These are phyloP conservation scores for Cyphomyrus discorhynchus DNA, from an alignment of 2,113 vertebrate species.

Conservation along the genomic window DNA sequence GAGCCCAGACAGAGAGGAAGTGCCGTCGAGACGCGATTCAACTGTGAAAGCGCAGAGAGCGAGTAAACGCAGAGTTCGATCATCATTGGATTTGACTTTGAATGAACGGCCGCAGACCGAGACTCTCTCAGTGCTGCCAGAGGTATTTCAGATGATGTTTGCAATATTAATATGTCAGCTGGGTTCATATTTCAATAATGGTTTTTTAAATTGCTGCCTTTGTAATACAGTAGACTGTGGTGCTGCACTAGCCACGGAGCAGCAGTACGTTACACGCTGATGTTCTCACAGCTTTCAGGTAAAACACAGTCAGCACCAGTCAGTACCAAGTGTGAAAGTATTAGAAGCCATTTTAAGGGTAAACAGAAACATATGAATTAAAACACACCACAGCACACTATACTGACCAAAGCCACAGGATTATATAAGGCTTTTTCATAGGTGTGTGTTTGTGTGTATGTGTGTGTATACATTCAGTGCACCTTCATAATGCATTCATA, in stretches of 20 bases:
- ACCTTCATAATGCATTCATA: no score
- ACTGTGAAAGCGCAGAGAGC: not conserved
- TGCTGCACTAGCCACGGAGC: not conserved
- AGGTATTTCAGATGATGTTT: conserved; percentile 6
- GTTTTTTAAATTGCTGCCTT: not conserved
- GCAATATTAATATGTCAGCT: conserved; percentile 4
- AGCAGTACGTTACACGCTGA: not conserved
- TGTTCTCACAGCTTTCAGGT: not conserved
- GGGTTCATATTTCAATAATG: not conserved
- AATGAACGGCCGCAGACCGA: not conserved
- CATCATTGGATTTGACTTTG: not conserved
- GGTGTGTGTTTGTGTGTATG: not conserved
- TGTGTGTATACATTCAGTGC: not conserved
- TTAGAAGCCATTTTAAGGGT: not conserved
- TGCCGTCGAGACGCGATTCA: no score
- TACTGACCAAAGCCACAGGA: not conserved
- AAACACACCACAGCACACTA: not conserved
- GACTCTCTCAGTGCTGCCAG: not conserved
- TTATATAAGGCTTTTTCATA: not conserved
- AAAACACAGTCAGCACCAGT: not conserved
- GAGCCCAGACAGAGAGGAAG: not conserved
- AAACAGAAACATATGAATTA: not conserved
- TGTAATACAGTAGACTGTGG: not conserved
- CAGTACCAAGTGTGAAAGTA: not conserved
- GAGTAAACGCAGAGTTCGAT: not conserved